Conservation (phyloP, 2,113 vertebrate species). For the Daboia siamensis region DNA sequence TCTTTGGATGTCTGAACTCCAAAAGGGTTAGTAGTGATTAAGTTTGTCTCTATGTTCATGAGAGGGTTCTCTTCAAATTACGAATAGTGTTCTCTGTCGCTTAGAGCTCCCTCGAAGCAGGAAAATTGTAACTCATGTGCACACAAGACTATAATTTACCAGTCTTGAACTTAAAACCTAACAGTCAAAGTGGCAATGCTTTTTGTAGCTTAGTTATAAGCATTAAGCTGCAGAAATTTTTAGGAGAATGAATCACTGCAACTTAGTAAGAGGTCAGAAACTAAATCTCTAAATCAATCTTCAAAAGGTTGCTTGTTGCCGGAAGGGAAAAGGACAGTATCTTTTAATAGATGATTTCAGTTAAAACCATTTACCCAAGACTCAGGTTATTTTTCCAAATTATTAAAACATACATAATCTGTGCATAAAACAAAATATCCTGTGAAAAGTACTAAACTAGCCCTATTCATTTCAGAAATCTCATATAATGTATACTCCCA, state of each 20-base stretch:
- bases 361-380: not conserved
- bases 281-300: not conserved
- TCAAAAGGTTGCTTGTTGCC: not conserved
- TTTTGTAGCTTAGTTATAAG: not conserved
- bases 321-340: not conserved
- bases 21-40: constrained; percentile 2
- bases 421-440: not conserved
- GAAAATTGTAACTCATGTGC: not conserved
- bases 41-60: not conserved
- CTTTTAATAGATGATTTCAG: not conserved
- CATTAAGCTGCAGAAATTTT: not conserved
- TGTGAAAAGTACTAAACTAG: constrained; percentile 13
- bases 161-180: not conserved
- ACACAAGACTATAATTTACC: not conserved
- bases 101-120: not conserved
- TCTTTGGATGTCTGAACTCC: not conserved
- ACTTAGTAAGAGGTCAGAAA: not conserved
- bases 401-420: not conserved
- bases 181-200: constrained; percentile 3
- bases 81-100: constrained; percentile 5
- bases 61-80: constrained; percentile 5
- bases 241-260: constrained; percentile 17
- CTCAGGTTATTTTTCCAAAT: not conserved
- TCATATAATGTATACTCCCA: constrained; percentile 7
- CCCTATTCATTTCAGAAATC: constrained; percentile 25